Evolutionary conservation across 2,888 invertebrate genomes (phyloP).

Genomic region (Fragum sueziense): DNA sequence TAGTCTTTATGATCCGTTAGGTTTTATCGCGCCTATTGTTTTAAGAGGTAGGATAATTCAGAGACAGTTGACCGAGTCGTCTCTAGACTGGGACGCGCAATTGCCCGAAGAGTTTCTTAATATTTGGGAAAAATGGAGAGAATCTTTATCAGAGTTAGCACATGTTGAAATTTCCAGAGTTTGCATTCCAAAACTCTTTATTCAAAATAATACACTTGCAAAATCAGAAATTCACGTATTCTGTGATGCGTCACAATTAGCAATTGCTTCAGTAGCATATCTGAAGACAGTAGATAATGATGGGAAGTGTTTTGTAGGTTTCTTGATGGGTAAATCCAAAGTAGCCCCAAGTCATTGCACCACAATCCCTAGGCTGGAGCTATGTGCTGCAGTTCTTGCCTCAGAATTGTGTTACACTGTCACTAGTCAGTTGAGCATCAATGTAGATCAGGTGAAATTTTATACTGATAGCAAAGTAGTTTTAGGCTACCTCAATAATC

Average conservation of each 20-base stretch:
- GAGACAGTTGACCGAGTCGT: conserved; percentile 39
- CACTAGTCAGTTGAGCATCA: conserved; percentile 27
- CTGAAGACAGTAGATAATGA: conserved; percentile 17
- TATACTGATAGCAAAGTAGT: conserved; percentile 41
- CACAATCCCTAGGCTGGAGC: conserved; percentile 62
- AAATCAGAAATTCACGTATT: conserved; percentile 46
- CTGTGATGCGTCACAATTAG: conserved; percentile 63
- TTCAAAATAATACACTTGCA: conserved; percentile 4
- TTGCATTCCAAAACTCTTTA: no score
- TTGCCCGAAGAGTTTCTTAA: conserved; percentile 37
- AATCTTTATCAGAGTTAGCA: conserved; percentile 16
- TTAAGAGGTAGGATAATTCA: conserved; percentile 57
- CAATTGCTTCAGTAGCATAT: conserved; percentile 62
- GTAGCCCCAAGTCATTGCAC: conserved; percentile 51
- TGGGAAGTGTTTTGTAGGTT: conserved; percentile 31
- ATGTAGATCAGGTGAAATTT: conserved; percentile 13
- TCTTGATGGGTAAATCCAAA: conserved; percentile 62
- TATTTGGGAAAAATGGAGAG: conserved; percentile 49
- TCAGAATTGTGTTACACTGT: conserved; percentile 38
- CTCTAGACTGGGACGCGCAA: conserved; percentile 60
- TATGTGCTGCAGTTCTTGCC: conserved; percentile 58
- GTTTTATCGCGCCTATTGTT: conserved; percentile 56
- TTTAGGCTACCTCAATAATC: conserved; percentile 48
- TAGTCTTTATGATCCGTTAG: conserved; percentile 61
- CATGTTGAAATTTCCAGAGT: conserved; percentile 29